Base-by-base conservation (phyloP, 1,140 invertebrate species). In the Drosophila chauvacae region DNA sequence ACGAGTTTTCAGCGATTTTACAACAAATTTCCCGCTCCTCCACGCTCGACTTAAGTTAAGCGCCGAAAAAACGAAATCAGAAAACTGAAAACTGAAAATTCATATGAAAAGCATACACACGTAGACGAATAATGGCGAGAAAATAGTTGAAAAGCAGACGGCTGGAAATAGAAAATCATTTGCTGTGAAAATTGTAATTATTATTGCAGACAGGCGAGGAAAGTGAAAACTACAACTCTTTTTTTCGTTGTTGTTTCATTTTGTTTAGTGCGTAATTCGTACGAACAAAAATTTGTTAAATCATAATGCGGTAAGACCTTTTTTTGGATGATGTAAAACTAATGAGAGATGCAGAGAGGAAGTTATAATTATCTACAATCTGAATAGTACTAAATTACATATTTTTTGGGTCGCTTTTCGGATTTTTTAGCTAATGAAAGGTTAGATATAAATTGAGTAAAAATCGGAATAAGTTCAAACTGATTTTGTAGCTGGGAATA, bases 161-260 rank as follows among this genome's bases (percentile, higher is more conserved):
- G 44, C 64, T 71, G 56, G 66, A 66, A 77, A 77, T 77, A 77
- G 73, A 77, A 77, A 77, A 77, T 77, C 74, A 77, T 56, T 77
- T 50, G 61, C 74, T 77, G 50, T 77, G 74, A 77, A 77, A 77
- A 77, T 77, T 63, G 64, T 77, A 77, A 77, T 77, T 77, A 69
- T 68, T 61, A 61, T 55, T 33, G 47, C 47, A 50, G 45, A 44
- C 66, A 59, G 53, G 39, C 48, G 44, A 63, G 42, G 51, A 77
- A 77, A 77, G 74, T 77, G 74, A 77, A 77, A 77, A 77, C 73
- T 61, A 20, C n/a, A 37, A 57, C 13, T n/a, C 2, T 74, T 47
- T 53, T 30, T 37, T 18, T 48, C 37, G 6, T 20, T 61, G 28
- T 60, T 33, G 39, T 58, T 41, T 30, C 23, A 41, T 50, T 69